phyloP scores from a whole-genome alignment of 2,888 invertebrate species.

The Lampropteryx suffumata region DNA sequence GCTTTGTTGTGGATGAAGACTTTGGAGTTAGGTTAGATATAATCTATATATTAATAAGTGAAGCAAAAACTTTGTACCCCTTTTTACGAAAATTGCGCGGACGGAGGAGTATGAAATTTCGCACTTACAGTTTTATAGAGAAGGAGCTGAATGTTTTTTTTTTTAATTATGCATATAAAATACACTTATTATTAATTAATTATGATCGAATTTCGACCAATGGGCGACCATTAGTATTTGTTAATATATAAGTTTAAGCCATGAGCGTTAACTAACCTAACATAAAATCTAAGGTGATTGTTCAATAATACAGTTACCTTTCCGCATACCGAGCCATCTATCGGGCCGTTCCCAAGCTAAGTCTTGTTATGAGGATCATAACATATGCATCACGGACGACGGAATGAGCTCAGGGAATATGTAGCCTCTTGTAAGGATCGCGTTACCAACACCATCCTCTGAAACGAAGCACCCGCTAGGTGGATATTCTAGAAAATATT shows the following conservation, averaged over 20 bases:
- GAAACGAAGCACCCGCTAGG: constrained; percentile 15
- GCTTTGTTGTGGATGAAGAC: constrained; percentile 29
- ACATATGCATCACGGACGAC: constrained; percentile 19
- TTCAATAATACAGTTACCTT: constrained; percentile 8
- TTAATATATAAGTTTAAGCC: too few species aligned
- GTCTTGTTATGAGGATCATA: constrained; percentile 17
- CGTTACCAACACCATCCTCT: constrained; percentile 22
- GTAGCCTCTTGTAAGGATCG: constrained; percentile 19
- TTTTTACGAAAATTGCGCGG: too few species aligned
- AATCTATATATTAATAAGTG: background rate
- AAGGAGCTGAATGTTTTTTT: too few species aligned
- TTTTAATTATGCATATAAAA: too few species aligned
- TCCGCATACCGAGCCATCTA: constrained; percentile 1
- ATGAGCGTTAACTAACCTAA: too few species aligned
- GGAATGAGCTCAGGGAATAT: constrained; percentile 26
- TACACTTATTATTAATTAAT: too few species aligned
- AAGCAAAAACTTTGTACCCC: too few species aligned
- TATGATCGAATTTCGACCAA: too few species aligned
- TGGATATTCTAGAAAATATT: constrained; percentile 37
- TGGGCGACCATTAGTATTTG: too few species aligned
- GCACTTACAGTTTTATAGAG: too few species aligned
- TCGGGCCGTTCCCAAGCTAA: constrained; percentile 5
- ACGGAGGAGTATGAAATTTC: too few species aligned
- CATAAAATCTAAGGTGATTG: background rate
- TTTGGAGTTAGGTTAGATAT: background rate